Evolutionary conservation across 1,140 invertebrate genomes (phyloP).

Genomic region (Hylyphantes graminicola): DNA sequence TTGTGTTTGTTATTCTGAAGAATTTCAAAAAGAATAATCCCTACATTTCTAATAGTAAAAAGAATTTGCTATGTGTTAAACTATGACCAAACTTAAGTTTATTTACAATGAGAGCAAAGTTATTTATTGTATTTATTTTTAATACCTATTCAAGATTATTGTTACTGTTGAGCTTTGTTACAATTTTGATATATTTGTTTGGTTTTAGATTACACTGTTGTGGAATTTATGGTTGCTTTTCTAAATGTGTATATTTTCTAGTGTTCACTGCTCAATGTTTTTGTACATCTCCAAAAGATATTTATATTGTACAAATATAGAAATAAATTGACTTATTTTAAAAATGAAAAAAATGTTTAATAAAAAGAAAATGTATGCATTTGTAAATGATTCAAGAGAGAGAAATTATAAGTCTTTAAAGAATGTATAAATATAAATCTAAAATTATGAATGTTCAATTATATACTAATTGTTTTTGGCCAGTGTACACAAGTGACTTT

Average conservation of each 20-base stretch:
- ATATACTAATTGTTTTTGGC: constrained; percentile 3
- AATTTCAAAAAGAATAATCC: too few species aligned
- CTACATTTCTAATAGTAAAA: too few species aligned
- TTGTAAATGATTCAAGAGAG: constrained; percentile 15
- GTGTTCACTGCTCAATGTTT: constrained; percentile 37
- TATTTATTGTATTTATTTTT: constrained; percentile 42
- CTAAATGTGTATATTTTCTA: constrained; percentile 34
- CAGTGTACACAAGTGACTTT: constrained; percentile 10
- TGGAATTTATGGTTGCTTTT: constrained; percentile 38
- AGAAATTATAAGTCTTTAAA: constrained; percentile 31
- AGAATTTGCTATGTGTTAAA: too few species aligned
- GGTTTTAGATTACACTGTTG: background rate
- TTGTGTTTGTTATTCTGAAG: too few species aligned
- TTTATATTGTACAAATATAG: too few species aligned
- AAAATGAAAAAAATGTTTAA: constrained; percentile 24
- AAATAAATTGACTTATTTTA: constrained; percentile 2
- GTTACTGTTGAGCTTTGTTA: constrained; percentile 13
- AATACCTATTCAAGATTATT: constrained; percentile 6
- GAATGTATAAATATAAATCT: constrained; percentile 51
- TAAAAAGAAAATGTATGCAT: constrained; percentile 6
- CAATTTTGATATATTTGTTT: constrained; percentile 18
- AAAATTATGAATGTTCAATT: constrained; percentile 36
- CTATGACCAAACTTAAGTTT: background rate
- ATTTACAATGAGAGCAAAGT: constrained; percentile 6
- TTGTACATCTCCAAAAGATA: constrained; percentile 2